A percentile compares a stretch with the other conserved stretches of the same genome.
Evolutionary conservation across 1,140 invertebrate genomes (phyloP).

Genomic region (Lysiphlebus fabarum): DNA sequence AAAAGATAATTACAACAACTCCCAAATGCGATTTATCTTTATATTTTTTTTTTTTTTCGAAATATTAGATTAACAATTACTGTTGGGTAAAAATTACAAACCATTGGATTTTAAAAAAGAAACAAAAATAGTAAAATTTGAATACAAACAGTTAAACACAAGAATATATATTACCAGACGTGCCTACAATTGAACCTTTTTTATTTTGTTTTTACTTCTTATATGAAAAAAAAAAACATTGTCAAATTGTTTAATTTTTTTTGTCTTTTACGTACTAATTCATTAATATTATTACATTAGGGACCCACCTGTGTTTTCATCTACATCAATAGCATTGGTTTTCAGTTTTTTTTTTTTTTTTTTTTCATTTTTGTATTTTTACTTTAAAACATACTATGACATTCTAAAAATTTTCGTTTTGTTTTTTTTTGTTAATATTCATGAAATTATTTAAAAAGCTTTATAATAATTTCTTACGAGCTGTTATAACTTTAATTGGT

Average conservation of each 20-base stretch:
- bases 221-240: slow-evolving; percentile 38
- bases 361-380: too few species aligned
- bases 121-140: slow-evolving; percentile 2
- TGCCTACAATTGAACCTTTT: slow-evolving; percentile 25
- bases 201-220: slow-evolving; percentile 42
- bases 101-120: too few species aligned
- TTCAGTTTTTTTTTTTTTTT: slow-evolving; percentile 15
- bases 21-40: background rate
- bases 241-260: slow-evolving; percentile 43
- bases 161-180: background rate
- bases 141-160: slow-evolving; percentile 11
- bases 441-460: background rate
- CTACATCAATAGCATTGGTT: slow-evolving; percentile 43
- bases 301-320: slow-evolving; percentile 42
- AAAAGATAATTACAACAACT: background rate
- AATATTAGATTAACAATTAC: background rate
- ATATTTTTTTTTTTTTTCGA: background rate
- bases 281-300: slow-evolving; percentile 51
- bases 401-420: slow-evolving; percentile 16
- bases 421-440: slow-evolving; percentile 24
- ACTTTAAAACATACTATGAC: slow-evolving; percentile 32
- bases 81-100: background rate
- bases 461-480: too few species aligned
- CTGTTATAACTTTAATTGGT: too few species aligned
- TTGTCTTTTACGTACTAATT: slow-evolving; percentile 46